A percentile compares a stretch with the other conserved stretches of the same genome.
phyloP scores from a whole-genome alignment of 2,113 vertebrate genomes.

The Dolichotis patagonum region DNA sequence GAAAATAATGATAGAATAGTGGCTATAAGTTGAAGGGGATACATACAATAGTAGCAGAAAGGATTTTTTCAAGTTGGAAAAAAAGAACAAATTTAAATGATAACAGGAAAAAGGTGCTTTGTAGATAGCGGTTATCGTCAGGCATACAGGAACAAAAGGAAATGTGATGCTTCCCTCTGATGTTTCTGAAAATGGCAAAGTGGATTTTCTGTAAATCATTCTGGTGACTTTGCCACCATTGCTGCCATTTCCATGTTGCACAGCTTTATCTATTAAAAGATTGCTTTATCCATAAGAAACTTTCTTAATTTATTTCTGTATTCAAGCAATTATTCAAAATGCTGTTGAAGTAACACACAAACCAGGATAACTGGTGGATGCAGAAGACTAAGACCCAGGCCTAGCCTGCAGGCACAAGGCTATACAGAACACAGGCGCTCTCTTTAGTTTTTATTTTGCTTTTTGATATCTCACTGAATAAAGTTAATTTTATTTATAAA shows the following conservation, averaged over 20 bases:
- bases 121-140: neutral
- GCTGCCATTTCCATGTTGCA: neutral
- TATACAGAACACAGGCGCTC: neutral
- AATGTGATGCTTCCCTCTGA: neutral
- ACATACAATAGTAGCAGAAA: neutral
- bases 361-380: neutral
- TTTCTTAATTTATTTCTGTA: neutral
- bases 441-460: neutral
- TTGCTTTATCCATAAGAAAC: neutral
- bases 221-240: neutral
- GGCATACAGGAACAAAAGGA: neutral
- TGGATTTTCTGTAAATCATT: neutral
- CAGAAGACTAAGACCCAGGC: neutral
- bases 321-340: neutral
- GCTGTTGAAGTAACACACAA: neutral
- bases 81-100: neutral
- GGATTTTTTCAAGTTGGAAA: neutral
- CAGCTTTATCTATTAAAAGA: neutral
- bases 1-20: neutral
- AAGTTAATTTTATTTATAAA: conserved; percentile 9
- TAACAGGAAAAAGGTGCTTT: neutral
- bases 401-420: neutral
- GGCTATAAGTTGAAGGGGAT: neutral
- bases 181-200: neutral
- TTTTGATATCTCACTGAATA: neutral